These are phyloP conservation scores for Eciton burchellii DNA, from an alignment of 1,140 invertebrate species.

Conservation along the genomic window DNA sequence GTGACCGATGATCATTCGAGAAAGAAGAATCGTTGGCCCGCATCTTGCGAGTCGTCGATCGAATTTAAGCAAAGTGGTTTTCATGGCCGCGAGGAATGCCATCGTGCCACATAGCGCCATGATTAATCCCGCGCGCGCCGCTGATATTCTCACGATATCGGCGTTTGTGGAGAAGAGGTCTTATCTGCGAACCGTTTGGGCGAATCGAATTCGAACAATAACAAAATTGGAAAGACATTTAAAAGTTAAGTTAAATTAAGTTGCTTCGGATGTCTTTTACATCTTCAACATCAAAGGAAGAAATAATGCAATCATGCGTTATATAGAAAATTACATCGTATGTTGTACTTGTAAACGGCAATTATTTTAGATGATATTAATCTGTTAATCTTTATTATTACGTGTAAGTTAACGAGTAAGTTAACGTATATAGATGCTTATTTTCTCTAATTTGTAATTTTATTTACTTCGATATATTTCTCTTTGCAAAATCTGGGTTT, in stretches of 20 bases:
- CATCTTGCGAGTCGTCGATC: slow-evolving; percentile 17
- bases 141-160: background rate
- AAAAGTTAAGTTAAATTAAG: no score
- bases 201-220: background rate
- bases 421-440: no score
- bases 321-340: no score
- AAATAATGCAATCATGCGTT: no score
- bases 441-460: no score
- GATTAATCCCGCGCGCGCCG: slow-evolving; percentile 30
- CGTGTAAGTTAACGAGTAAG: no score
- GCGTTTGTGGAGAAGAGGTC: background rate
- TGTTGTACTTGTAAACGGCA: no score
- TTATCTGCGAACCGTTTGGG: background rate
- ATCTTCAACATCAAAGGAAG: background rate
- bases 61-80: slow-evolving; percentile 33
- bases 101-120: slow-evolving; percentile 20
- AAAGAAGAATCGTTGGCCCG: slow-evolving; percentile 9
- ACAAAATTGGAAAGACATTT: no score
- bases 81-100: slow-evolving; percentile 15
- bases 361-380: no score
- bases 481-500: no score
- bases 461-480: no score
- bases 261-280: background rate
- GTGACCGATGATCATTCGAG: background rate
- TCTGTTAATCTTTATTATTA: no score